Evolutionary conservation across 2,888 invertebrate species (phyloP), one percentile per base, ranked within the genome.

Genomic region (Cinara cedri): DNA sequence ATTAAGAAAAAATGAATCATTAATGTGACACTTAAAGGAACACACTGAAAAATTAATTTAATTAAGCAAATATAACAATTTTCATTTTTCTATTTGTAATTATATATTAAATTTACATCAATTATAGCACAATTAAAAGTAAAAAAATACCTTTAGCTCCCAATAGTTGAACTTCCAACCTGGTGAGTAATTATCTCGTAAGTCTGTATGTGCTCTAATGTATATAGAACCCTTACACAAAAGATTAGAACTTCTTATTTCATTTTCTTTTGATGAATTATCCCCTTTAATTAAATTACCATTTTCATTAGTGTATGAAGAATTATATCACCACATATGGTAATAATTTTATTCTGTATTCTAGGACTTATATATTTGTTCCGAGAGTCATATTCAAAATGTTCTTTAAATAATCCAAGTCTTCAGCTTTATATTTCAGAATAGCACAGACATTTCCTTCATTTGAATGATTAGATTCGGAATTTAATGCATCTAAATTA

Each of bases 121-220:
- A 21, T 44, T 21, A 19, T 54, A 54, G 9, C 8, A 54, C 54
- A 44, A n/a, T 44, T 21, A 2, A 66, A 24, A 66, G 3, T 46
- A 51, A 70, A 57, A 57, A n/a, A 26, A 6, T 85, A 91, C 92
- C 89, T 97, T 97, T 51, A 97, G 87, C 85, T 97, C 97, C 97
- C 97, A 97, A 85, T 97, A 95, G 85, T 97, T 97, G 86, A 96
- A 98, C 87, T 99, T 99, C 99, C 99, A 99, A 0, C 98, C 99
- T 0, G 98, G 98, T 16, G 98, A 97, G 85, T 98, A 97, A 86
- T 98, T 97, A 84, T 95, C 95, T 76, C 98, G 89, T 82, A 92
- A 91, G 86, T 99, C 99, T 10, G 93, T 93, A 83, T 94, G 92
- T 0, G 92, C 92, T 81, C 93, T 89, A 11, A 99, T 86, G 0